Conservation (phyloP, 2,113 vertebrate genomes). For the Crocuta crocuta region DNA sequence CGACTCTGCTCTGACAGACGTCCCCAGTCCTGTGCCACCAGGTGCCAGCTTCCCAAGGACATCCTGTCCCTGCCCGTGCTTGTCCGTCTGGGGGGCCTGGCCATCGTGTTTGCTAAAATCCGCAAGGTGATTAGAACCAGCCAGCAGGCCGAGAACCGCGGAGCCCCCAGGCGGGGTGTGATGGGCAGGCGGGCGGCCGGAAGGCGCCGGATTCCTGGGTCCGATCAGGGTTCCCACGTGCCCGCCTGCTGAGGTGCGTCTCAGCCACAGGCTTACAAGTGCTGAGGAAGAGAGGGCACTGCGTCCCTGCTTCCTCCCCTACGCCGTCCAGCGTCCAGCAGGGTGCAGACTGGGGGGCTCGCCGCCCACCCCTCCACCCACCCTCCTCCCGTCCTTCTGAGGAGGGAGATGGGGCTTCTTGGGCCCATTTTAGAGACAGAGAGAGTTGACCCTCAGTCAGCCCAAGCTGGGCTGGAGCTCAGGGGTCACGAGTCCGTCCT, state of each 20-base stretch:
- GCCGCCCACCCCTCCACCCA: accelerated
- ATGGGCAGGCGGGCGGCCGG: background rate
- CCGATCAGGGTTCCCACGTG: accelerated
- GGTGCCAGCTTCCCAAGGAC: background rate
- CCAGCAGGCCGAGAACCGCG: accelerated
- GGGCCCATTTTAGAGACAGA: background rate
- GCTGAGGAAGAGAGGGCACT: no score
- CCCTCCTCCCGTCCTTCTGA: background rate
- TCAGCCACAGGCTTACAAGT: background rate
- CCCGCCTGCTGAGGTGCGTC: accelerated
- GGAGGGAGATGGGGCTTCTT: background rate
- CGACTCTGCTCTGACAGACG: background rate
- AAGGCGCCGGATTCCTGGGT: background rate
- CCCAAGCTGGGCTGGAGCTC: background rate
- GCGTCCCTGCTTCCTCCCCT: background rate
- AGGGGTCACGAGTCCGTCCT: background rate
- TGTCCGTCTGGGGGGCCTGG: background rate
- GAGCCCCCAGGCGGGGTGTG: accelerated
- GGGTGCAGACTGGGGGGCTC: background rate
- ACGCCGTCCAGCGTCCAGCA: accelerated
- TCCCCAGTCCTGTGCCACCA: background rate
- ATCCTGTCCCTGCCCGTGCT: accelerated
- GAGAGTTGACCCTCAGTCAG: accelerated
- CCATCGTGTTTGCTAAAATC: background rate
- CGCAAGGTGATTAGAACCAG: accelerated